Base-by-base conservation (phyloP, 2,113 vertebrate species). In the Camarhynchus parvulus region DNA sequence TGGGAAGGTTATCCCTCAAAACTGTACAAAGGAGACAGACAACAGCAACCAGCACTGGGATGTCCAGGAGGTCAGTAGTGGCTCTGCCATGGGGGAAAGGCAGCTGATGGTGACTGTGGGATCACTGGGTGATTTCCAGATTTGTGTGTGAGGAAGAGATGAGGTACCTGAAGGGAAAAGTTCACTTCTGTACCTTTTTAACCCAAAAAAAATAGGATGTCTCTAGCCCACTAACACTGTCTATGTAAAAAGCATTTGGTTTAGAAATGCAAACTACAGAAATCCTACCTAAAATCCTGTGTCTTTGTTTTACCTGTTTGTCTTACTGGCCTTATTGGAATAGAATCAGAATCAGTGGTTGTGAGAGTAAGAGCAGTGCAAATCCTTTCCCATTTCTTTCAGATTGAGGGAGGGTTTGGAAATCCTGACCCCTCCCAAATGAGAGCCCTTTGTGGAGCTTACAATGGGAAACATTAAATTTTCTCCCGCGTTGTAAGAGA, bases 1-100 rank as follows among this genome's bases (percentile, higher is more conserved):
- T 1, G 98, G 98, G 79, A 97, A 94, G 74, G 97, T 98, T 81
- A 93, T 98, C 87, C 96, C 99, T 74, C 97, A 98, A 89, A 97
- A 97, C 52, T 99, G 99, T 83, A 96, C 96, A 8, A 46, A 89
- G 62, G 97, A 94, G 58, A 79, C 67, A 44, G 63, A 95, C 10
- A 88, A 92, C 74, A 81, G 87, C 82, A 95, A 89, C 33, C 98
- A 98, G 74, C 98, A 95, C 93, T 99, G 99, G 99, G 98, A 98
- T 81, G 96, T 98, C 75, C 97, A 97, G 73, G 98, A 99, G 98
- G 99, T 98, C 74, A 78, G 96, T 68, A 28, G 8, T 28, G 47
- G 17, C 18, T 44, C 41, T 74, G 31, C 35, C 8, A 6, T 42
- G 47, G 44, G 69, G 31, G 33, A 47, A 28, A 33, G 53, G 59